Evolutionary conservation across 1,140 invertebrate species (phyloP).

Genomic region (Mya arenaria): DNA sequence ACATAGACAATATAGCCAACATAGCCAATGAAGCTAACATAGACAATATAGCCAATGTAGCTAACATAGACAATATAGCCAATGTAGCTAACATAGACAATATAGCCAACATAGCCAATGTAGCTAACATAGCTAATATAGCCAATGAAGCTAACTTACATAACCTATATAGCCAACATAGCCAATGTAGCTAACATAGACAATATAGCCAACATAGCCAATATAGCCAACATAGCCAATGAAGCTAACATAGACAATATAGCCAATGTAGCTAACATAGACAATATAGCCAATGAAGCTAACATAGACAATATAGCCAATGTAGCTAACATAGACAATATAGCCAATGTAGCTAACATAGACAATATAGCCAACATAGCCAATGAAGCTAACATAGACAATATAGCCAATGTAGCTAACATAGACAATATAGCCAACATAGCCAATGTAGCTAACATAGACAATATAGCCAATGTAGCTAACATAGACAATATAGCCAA

Average conservation of each 20-base stretch:
- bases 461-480: too few relatives aligned
- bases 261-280: background rate
- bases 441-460: too few relatives aligned
- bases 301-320: background rate
- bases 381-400: background rate
- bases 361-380: background rate
- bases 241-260: background rate
- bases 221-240: background rate
- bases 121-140: background rate
- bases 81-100: background rate
- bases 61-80: background rate
- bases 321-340: background rate
- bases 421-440: too few relatives aligned
- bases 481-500: too few relatives aligned
- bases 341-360: background rate
- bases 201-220: background rate
- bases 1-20: background rate
- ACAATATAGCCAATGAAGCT: background rate
- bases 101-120: background rate
- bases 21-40: background rate
- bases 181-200: background rate
- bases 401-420: too few relatives aligned
- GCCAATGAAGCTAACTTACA: background rate
- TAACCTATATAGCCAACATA: background rate
- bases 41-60: background rate